phyloP scores from a whole-genome alignment of 2,113 vertebrate species.

The Phainopepla nitens region DNA sequence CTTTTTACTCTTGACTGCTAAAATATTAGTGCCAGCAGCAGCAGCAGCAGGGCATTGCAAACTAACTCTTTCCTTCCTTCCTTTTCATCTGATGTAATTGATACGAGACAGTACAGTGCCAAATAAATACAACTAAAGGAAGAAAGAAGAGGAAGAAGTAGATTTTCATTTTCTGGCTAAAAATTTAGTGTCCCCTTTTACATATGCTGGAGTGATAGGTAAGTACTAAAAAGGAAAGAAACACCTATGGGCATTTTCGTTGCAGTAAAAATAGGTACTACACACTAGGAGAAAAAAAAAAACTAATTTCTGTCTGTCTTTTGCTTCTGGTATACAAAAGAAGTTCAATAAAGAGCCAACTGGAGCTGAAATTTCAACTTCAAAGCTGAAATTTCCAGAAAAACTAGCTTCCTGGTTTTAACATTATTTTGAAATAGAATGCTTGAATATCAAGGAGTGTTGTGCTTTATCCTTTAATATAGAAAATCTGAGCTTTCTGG shows the following conservation, averaged over 20 bases:
- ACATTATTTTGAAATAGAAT: background rate
- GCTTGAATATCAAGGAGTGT: background rate
- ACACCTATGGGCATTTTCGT: background rate
- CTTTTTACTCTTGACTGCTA: background rate
- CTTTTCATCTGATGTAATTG: background rate
- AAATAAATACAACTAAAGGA: background rate
- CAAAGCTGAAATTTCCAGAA: background rate
- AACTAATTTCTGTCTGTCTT: background rate
- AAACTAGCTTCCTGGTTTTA: background rate
- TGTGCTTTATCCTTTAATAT: background rate
- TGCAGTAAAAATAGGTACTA: background rate
- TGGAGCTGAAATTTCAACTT: too few relatives aligned
- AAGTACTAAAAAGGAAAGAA: background rate
- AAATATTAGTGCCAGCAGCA: background rate
- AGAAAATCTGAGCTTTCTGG: background rate
- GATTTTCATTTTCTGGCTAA: background rate
- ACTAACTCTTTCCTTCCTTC: slow-evolving; percentile 40
- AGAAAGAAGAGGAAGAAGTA: background rate
- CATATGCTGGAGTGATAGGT: background rate
- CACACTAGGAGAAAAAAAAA: background rate
- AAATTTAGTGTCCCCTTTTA: background rate
- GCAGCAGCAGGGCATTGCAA: background rate
- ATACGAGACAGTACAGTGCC: background rate
- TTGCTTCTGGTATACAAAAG: background rate
- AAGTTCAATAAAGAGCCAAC: background rate